A percentile compares a stretch with the other conserved stretches of the same genome.
Conservation (phyloP, 2,888 invertebrate genomes). For the Tetramorium bicarinatum region DNA sequence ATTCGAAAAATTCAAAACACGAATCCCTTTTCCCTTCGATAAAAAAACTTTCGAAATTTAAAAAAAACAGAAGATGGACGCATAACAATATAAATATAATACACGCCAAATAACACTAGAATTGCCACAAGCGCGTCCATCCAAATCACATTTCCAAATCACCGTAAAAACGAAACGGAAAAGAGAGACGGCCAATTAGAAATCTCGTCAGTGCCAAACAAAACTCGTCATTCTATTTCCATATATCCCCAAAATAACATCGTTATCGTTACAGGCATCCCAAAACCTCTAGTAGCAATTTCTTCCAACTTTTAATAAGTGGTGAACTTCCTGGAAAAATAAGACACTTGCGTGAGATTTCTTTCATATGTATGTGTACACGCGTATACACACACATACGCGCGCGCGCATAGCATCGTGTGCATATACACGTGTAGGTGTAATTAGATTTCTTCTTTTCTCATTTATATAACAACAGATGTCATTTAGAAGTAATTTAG, state of each 20-base stretch:
- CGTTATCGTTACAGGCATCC: conserved; percentile 18
- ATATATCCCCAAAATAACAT: background rate
- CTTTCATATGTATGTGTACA: conserved; percentile 79
- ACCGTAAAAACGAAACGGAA: conserved; percentile 42
- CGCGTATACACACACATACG: conserved; percentile 78
- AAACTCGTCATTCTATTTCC: conserved; percentile 33
- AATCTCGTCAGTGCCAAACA: conserved; percentile 22
- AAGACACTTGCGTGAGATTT: conserved; percentile 83
- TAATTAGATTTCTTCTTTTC: conserved; percentile 78
- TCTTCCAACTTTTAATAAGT: conserved; percentile 75
- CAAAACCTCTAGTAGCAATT: conserved; percentile 67
- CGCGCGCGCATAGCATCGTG: conserved; percentile 67
- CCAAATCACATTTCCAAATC: conserved; percentile 49
- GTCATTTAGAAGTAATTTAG: conserved; percentile 81
- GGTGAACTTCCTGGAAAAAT: conserved; percentile 80
- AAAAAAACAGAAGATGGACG: conserved; percentile 37
- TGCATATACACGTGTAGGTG: conserved; percentile 79
- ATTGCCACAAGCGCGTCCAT: conserved; percentile 40
- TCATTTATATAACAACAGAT: conserved; percentile 80
- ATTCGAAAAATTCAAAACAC: conserved; percentile 19
- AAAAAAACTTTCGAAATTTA: conserved; percentile 42
- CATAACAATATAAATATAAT: conserved; percentile 44
- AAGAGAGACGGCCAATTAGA: conserved; percentile 28
- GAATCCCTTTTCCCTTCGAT: conserved; percentile 44
- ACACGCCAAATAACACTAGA: conserved; percentile 45